Evolutionary conservation across 2,888 invertebrate species (phyloP).

Genomic region (Linhomoeus sp.): DNA sequence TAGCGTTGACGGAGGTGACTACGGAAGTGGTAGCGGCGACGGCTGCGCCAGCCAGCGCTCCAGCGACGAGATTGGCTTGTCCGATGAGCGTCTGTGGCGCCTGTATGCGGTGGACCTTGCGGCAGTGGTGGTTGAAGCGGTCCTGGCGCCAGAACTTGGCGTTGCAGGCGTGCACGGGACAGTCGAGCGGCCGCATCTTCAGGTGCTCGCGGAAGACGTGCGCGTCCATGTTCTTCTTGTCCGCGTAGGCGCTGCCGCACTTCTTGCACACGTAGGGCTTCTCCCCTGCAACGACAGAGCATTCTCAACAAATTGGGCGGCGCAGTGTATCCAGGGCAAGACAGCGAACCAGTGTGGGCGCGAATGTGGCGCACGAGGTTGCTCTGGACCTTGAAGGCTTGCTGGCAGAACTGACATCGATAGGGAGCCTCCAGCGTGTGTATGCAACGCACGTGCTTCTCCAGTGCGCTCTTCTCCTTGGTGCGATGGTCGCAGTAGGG

Average conservation of each 20-base stretch:
- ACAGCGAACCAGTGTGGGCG: constrained; percentile 13
- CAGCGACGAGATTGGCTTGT: no score
- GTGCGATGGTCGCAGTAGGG: constrained; percentile 15
- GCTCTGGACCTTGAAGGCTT: constrained; percentile 17
- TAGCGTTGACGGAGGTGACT: no score
- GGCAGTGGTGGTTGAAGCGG: constrained; percentile 10
- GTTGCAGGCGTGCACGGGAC: constrained; percentile 8
- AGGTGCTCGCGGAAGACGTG: constrained; percentile 14
- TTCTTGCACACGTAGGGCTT: constrained; percentile 19
- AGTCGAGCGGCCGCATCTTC: constrained; percentile 11
- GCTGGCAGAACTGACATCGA: constrained; percentile 11
- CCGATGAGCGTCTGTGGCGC: no score
- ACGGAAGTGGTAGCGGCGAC: no score
- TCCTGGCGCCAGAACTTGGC: constrained; percentile 17
- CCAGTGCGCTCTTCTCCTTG: constrained; percentile 13
- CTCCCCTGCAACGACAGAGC: constrained; percentile 10
- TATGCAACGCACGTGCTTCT: constrained; percentile 17
- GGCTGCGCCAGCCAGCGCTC: no score
- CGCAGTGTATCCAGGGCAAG: no score
- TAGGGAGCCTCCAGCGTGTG: constrained; percentile 19
- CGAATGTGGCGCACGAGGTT: constrained; percentile 16
- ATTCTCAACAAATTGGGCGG: not conserved
- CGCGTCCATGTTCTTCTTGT: constrained; percentile 22
- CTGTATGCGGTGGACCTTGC: constrained; percentile 3
- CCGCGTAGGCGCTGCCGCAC: constrained; percentile 16